Base-by-base conservation (phyloP, 2,797 vertebrate species). In the Ficedula albicollis region DNA sequence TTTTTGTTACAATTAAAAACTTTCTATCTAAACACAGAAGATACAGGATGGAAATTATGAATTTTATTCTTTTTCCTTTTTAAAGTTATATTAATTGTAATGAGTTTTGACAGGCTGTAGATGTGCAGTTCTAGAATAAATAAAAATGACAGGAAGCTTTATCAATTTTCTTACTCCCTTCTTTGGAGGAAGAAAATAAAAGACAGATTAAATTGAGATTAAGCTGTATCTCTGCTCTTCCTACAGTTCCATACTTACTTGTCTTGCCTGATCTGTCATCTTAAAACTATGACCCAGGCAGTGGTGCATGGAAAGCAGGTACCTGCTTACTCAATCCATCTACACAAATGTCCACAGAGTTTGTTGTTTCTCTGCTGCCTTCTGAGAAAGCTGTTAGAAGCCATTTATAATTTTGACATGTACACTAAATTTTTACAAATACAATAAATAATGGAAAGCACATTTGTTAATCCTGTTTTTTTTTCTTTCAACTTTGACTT, bases 281-380 rank as follows among this genome's bases (percentile, higher is more conserved):
- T 70, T 83, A 58, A 62, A 87, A 62, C 27, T n/a, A 29, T 25
- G 54, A 74, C 52, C 41, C 38, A 46, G 49, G 36, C 63, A 76
- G 44, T 49, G 41, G 60, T 56, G 77, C 34, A 6, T 54, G 68
- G 60, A 64, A 87, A 67, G 60, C 38, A 85, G 62, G 84, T 85
- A 80, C 68, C 38, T 68, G 43, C 39, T 54, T 67, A 69, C 22
- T 63, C 54, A 73, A 59, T 52, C 59, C 32, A 25, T 66, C 70
- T 49, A 10, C 4, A 75, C 79, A 84, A 78, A 62, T 21, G 55
- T 76, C 66, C 49, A 58, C 36, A 55, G 44, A 83, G 59, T 93
- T 96, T 90, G 88, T 81, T 94, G 20, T 86, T 95, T 90, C 89
- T 90, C 83, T 95, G 70, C 67, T 84, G 72, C 64, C 64, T 36